phyloP scores from a whole-genome alignment of 2,797 vertebrate genomes.

The Cossypha caffra region DNA sequence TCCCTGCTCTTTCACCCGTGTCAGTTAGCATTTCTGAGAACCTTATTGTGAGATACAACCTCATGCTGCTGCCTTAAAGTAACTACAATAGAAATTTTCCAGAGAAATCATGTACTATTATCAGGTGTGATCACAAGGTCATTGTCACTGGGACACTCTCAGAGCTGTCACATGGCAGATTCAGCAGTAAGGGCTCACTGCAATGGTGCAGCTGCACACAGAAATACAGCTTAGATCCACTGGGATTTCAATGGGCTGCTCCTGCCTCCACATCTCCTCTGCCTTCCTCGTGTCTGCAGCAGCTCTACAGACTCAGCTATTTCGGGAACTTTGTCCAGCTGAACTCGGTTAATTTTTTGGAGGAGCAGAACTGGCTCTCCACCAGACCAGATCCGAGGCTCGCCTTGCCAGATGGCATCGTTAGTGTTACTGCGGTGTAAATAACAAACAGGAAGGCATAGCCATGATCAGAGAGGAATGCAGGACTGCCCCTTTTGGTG shows the following conservation, averaged over 20 bases:
- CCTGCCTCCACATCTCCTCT: not conserved
- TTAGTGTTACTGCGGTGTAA: not conserved
- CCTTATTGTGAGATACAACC: not conserved
- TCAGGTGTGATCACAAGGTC: not conserved
- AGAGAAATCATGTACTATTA: not conserved
- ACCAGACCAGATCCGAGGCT: not conserved
- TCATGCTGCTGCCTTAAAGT: not conserved
- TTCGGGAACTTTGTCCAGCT: not conserved
- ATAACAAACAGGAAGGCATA: not conserved
- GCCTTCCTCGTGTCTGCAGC: not conserved
- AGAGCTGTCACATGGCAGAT: not conserved
- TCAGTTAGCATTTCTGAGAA: not conserved
- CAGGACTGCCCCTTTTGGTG: not conserved
- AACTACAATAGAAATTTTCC: not conserved
- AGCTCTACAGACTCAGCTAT: not conserved
- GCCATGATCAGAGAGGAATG: not conserved
- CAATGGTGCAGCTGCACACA: not conserved
- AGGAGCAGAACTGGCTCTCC: not conserved
- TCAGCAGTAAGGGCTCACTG: not conserved
- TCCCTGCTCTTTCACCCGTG: not conserved
- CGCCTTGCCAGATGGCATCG: conserved; percentile 3
- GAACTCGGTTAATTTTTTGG: not conserved
- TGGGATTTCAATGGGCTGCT: not conserved
- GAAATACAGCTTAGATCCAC: accelerated
- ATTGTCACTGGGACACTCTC: not conserved